Base-by-base conservation (phyloP, 2,888 invertebrate genomes). In the Megamerina dolium region DNA sequence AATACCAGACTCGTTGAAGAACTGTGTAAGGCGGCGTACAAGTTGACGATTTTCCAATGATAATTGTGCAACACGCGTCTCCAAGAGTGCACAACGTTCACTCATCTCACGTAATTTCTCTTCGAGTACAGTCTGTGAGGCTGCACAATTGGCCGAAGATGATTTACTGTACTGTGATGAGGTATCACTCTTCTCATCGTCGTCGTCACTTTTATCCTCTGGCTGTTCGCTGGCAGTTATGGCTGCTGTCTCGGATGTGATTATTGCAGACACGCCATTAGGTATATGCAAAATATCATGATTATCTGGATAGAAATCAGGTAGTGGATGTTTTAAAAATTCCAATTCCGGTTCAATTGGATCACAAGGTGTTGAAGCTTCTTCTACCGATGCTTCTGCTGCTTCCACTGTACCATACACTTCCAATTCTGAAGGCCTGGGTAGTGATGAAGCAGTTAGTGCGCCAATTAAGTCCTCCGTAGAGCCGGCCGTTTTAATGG, bases 141-240 rank as follows among this genome's bases (percentile, higher is more conserved):
- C 13, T 1, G 40, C 32, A 16, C 48, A 51, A 10, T 56, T 58
- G 4, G 59, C 61, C 2, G 63, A 63, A 1, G 69, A 67, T 3
- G 65, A 63, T 45, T 68, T 67, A 40, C 68, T 68, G 39, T 64
- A 65, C 9, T 68, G 64, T 2, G 68, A 68, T 0, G 68, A 69
- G 1, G 59, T 62, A 12, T 69, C 70, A 44, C 64, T 67, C 47
- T 56, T 63, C 19, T 54, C 60, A 20, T 65, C 67, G 34, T 57
- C 61, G 23, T 55, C 58, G 0, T 49, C 42, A 6, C 34, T 33
- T 10, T 38, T 19, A 13, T 16, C 13, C 16, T 21, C 13, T 21
- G 31, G 9, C 8, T 19, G 18, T 9, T 16, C 12, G 13, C 13
- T 5, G 6, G 27, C 13, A 18, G 23, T 23, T 8, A 13, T 16